Base-by-base conservation (phyloP, 2,888 invertebrate genomes). In the Drosophila kokeensis region DNA sequence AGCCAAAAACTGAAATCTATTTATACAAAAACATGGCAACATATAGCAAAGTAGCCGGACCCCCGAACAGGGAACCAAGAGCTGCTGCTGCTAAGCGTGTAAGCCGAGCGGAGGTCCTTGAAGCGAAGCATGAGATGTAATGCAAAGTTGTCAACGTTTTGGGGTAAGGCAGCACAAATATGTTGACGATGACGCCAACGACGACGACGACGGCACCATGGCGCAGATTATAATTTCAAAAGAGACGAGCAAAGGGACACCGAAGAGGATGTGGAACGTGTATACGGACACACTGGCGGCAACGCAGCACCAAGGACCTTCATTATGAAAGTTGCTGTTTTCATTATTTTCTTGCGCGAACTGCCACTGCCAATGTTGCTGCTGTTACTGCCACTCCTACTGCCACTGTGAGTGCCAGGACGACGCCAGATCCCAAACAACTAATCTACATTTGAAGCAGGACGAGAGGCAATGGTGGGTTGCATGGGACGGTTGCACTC, bases 171-270 rank as follows among this genome's bases (percentile, higher is more conserved):
- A 65, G 73, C 38, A 55, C 42, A 40, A 55, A 63, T 52, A 78
- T 65, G 79, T 60, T 78, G 76, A 66, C 42, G 79, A 38, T 53
- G 69, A 59, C 30, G 49, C 36, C 21, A 61, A 72, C 48, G 21
- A 57, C 63, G 54, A 57, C 63, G 54, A 34, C 49, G 68, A 40
- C 49, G 79, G 70, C 74, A 74, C 81, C 85, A 69, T 79, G 84
- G 84, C 60, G 90, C 87, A 90, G 90, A 91, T 91, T 90, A 90
- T 90, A 91, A 91, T 90, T 90, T 90, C 88, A 90, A 85, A 90
- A 90, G 80, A 85, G 82, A 78, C 75, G 79, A 76, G 73, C 73
- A 59, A 67, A 70, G 49, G 65, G 58, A 54, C 36, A 69, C 30
- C 13, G 45, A 13, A 38, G n/a, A 8, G n/a, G 6, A 55, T n/a